Base-by-base conservation (phyloP, 1,140 invertebrate genomes). In the Thaumatotibia leucotreta region DNA sequence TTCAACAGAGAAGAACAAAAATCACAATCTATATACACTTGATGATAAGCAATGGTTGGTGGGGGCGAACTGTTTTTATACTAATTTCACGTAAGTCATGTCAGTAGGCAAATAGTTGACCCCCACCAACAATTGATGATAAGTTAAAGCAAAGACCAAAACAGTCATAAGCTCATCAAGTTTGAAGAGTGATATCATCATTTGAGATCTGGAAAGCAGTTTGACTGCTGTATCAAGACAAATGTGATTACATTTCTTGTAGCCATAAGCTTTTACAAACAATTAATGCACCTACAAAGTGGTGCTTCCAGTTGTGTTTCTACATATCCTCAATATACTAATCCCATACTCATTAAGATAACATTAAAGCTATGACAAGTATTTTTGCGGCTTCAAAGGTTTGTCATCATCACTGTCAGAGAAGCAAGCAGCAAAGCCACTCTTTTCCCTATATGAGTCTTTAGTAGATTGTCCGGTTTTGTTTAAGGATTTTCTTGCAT, bases 381-480 rank as follows among this genome's bases (percentile, higher is more conserved):
- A 90, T 54, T 87, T 89, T 61, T 74, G 74, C 27, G 81, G 75
- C 45, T 78, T 80, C 10, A 80, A 68, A 9, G 80, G 83, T 71
- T 81, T 77, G 24, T 88, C 87, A 70, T 83, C 80, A 52, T 88
- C 88, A 81, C 84, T 90, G 67, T 90, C 88, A 3, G 86, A 86
- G 65, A 90, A 90, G 63, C 86, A 90, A 4, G 80, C 79, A 8
- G 81, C 70, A 70, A 84, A 90, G 32, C 86, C 88, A 77, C 85
- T 88, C 68, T 80, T 85, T 65, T 88, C 81, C 64, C 84, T 70
- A 33, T 77, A 64, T 1, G 75, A 77, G 68, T 82, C 77, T 65
- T 76, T 23, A 67, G 68, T 14, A 61, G 72, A 74, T 17, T 73
- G 66, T 66, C 67, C 69, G 58, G 61, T 72, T 71, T 72, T 76